phyloP scores from a whole-genome alignment of 1,140 invertebrate genomes.

The Drosophila bocqueti region DNA sequence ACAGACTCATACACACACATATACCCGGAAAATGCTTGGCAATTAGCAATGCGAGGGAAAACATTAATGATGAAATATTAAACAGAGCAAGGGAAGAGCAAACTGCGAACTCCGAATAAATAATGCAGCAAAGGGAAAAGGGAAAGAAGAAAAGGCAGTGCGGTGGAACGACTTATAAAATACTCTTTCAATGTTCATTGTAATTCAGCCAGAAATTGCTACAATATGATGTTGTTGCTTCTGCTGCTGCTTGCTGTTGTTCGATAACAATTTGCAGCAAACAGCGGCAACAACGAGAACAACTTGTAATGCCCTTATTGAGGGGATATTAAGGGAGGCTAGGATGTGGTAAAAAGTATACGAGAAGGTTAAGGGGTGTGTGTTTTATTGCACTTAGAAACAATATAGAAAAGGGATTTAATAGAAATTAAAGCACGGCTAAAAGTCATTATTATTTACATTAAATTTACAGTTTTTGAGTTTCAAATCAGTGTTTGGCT shows the following conservation, averaged over 20 bases:
- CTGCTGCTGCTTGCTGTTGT: constrained; percentile 37
- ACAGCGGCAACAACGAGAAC: constrained; percentile 45
- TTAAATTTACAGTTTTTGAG: no score
- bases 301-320: constrained; percentile 49
- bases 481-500: no score
- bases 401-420: not conserved
- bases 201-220: constrained; percentile 50
- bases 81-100: constrained; percentile 23
- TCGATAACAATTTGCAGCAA: constrained; percentile 48
- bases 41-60: constrained; percentile 48
- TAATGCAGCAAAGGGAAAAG: constrained; percentile 25
- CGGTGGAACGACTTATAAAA: constrained; percentile 40
- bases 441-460: no score
- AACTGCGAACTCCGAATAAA: constrained; percentile 30
- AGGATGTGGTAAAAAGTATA: not conserved
- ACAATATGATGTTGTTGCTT: constrained; percentile 29
- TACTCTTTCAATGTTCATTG: constrained; percentile 51
- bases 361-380: not conserved
- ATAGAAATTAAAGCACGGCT: no score
- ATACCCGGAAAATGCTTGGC: constrained; percentile 24
- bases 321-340: not conserved
- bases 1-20: not conserved
- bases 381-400: not conserved
- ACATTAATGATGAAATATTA: constrained; percentile 57
- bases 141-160: not conserved